Conservation (phyloP, 35 echinoderm and acorn worm species). For the Ophioderma brevispina region DNA sequence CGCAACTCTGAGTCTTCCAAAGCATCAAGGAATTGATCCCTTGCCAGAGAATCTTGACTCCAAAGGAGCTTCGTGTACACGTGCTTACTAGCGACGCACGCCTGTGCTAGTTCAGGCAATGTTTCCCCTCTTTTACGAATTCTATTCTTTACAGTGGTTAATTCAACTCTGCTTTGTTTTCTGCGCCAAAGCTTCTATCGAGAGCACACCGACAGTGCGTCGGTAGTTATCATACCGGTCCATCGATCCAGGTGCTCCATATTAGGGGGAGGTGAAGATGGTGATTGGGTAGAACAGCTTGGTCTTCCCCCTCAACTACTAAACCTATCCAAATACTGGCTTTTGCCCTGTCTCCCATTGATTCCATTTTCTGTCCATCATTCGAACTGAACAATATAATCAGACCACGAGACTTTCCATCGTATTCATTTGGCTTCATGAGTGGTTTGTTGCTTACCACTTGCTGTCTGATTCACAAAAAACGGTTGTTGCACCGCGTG, state of each 20-base stretch:
- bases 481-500: no score
- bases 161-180: slow-evolving; percentile 29
- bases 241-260: slow-evolving; percentile 31
- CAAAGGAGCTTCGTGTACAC: slow-evolving; percentile 32
- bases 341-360: not conserved
- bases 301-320: slow-evolving; percentile 20
- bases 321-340: slow-evolving; percentile 38
- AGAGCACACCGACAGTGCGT: not conserved
- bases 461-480: no score
- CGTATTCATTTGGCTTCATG: no score
- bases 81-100: not conserved
- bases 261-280: no score
- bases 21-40: slow-evolving; percentile 63
- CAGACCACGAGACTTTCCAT: no score
- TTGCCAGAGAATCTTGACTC: slow-evolving; percentile 19
- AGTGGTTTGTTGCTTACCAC: no score
- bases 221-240: not conserved
- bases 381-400: no score
- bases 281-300: no score
- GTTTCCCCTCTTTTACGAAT: slow-evolving; percentile 14
- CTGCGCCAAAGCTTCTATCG: slow-evolving; percentile 2
- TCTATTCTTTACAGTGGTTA: slow-evolving; percentile 16
- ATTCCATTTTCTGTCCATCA: no score
- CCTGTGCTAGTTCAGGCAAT: slow-evolving; percentile 46
- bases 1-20: slow-evolving; percentile 37